Evolutionary conservation across 2,888 invertebrate genomes (phyloP), one percentile per base, ranked within the genome.

Genomic region (Melolontha melolontha): DNA sequence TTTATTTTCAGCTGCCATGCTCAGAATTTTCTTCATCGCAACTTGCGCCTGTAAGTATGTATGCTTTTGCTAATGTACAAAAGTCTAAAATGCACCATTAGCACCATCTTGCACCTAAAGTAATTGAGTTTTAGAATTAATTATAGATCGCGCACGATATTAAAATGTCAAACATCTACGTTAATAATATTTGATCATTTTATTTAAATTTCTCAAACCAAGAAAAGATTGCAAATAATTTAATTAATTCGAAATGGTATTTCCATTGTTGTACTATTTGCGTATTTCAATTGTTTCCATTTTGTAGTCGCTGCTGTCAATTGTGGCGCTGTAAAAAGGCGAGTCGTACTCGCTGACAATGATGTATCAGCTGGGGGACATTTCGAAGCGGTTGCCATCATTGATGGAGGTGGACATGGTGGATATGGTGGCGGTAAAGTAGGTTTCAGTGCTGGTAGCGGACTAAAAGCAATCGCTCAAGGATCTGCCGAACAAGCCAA

Each of bases 401-500:
- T 42, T 6, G 57, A 59, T 40, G 69, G 64, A 1, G 72, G 70
- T 42, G 67, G 67, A 17, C 70, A 69, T 41, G 70, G 62, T 17
- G 74, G 72, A 6, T 76, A 72, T 1, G 73, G 65, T 6, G 75
- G 22, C 4, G 75, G 75, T 39, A 87, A 88, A 75, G 86, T 87
- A 44, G 87, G 87, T 34, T 90, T 85, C 85, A 91, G 91, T 79
- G 86, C 86, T 64, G 92, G 92, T 70, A 91, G 91, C 68, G 91
- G 92, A 0, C 79, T 93, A 27, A 86, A 90, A 71, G 90, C 88
- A 62, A 90, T 91, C 54, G 91, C 91, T 2, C 88, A 90, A 65
- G 91, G 90, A 0, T 92, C 92, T 0, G 92, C 92, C 0, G 90
- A 91, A 77, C 90, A 92, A 79, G 93, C 93, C 5, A 89, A 90